These are phyloP conservation scores for Bombus turneri DNA, from an alignment of 1,140 invertebrate genomes.

Conservation along the genomic window DNA sequence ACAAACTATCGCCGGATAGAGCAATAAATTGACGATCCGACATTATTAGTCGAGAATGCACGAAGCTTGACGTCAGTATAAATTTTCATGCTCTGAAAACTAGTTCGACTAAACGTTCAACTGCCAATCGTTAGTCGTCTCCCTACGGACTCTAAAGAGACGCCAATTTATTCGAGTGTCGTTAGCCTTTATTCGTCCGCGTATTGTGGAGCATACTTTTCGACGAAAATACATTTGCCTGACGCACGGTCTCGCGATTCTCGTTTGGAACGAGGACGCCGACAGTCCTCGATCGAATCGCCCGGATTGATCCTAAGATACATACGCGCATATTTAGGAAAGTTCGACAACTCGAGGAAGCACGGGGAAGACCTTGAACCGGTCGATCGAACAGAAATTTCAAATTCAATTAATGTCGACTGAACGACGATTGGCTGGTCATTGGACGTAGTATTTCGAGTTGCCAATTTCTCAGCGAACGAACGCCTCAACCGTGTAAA, in stretches of 20 bases:
- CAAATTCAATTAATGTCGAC: not conserved
- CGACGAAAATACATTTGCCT: not conserved
- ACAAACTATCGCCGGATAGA: constrained; percentile 67
- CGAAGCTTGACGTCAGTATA: constrained; percentile 54
- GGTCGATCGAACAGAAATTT: not conserved
- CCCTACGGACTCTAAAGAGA: not conserved
- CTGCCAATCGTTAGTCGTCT: constrained; percentile 12
- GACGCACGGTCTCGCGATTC: not conserved
- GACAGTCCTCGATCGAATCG: not conserved
- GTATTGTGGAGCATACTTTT: not conserved
- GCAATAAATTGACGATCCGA: constrained; percentile 71
- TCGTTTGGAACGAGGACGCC: not conserved
- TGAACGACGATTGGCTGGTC: not conserved
- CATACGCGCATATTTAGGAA: no score
- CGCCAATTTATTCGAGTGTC: constrained; percentile 26
- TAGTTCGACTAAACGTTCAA: constrained; percentile 38
- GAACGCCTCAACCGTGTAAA: not conserved
- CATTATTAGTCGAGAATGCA: constrained; percentile 44
- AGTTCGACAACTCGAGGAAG: not conserved
- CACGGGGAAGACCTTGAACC: not conserved
- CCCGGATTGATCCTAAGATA: no score
- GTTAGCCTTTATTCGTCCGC: constrained; percentile 15
- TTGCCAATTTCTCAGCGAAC: not conserved
- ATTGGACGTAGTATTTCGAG: no score
- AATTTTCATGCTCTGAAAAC: constrained; percentile 37